Conservation (phyloP, 2,797 vertebrate species). For the Siniperca undulata region DNA sequence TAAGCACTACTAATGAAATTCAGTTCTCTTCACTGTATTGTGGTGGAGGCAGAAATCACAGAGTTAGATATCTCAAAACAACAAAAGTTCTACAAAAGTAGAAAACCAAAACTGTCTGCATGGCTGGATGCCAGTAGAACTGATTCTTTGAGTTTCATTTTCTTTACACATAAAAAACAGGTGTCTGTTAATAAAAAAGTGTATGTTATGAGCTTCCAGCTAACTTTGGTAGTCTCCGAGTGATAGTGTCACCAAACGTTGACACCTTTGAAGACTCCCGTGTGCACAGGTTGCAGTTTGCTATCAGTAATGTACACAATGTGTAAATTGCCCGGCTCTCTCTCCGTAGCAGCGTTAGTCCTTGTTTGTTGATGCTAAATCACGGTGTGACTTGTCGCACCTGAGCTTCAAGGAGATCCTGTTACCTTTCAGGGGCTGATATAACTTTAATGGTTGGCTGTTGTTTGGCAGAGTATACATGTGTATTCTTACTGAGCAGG, state of each 20-base stretch:
- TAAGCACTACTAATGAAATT: background rate
- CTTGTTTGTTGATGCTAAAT: conserved; percentile 72
- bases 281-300: conserved; percentile 54
- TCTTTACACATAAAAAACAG: conserved; percentile 11
- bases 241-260: conserved; percentile 52
- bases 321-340: conserved; percentile 23
- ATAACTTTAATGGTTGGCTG: conserved; percentile 61
- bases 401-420: conserved; percentile 77
- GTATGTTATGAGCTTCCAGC: conserved; percentile 18
- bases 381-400: conserved; percentile 72
- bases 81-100: background rate
- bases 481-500: conserved; percentile 43
- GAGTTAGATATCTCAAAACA: background rate
- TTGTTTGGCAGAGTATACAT: conserved; percentile 69
- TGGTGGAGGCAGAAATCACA: background rate
- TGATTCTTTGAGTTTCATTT: conserved; percentile 11
- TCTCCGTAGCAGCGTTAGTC: conserved; percentile 31
- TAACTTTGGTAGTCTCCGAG: conserved; percentile 3
- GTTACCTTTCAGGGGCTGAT: conserved; percentile 66
- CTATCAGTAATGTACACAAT: conserved; percentile 19
- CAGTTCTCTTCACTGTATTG: background rate
- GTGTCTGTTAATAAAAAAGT: background rate
- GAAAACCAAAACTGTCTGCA: background rate
- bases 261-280: conserved; percentile 19
- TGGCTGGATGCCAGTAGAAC: background rate